Conservation (phyloP, 2,113 vertebrate species). For the Mormyrus lacerda region DNA sequence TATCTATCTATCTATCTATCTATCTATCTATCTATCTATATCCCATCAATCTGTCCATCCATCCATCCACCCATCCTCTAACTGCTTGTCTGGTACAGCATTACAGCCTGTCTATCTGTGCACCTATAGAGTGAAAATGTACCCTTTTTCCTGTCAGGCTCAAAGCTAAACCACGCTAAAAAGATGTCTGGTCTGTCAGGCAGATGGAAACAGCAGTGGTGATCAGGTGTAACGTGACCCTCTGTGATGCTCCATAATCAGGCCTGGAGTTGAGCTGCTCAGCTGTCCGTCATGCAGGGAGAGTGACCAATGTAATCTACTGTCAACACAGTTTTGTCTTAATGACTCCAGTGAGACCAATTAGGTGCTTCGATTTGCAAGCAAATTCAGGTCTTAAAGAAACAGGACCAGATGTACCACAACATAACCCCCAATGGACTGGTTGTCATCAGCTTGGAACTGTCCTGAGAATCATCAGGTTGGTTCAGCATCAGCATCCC, state of each 20-base stretch:
- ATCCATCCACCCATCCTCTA: neutral
- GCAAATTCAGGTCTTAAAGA: neutral
- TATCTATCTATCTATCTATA: no score
- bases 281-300: neutral
- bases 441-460: neutral
- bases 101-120: neutral
- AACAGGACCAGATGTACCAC: neutral
- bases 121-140: neutral
- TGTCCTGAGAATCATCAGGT: neutral
- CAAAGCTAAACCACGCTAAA: neutral
- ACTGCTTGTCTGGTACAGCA: neutral
- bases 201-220: neutral
- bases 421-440: neutral
- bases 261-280: neutral
- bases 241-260: neutral
- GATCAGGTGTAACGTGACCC: neutral
- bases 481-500: neutral
- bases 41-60: no score
- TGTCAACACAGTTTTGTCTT: neutral
- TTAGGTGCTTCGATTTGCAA: neutral
- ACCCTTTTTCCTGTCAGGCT: neutral
- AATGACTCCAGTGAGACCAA: conserved; percentile 9
- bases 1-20: no score
- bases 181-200: neutral
- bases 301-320: neutral